Conservation (phyloP, 92 coral and sea anemone genomes). For the Diadumene lineata region DNA sequence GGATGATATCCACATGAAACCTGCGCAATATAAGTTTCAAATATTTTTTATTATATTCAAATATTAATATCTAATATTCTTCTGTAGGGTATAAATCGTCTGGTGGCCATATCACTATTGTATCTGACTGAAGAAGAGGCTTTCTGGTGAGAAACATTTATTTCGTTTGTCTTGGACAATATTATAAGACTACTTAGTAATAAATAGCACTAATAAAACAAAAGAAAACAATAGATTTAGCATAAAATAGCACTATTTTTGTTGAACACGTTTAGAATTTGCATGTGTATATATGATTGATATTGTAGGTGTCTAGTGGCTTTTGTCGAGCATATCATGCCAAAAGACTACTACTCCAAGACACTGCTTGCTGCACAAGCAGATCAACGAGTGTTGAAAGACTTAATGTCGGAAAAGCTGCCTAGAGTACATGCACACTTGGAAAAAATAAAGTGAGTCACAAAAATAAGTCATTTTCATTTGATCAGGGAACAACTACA, state of each 20-base stretch:
- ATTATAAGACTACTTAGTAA: too few relatives aligned
- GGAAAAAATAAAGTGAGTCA: conserved; percentile 70
- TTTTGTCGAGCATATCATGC: conserved; percentile 86
- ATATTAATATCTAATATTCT: too few relatives aligned
- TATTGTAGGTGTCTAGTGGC: conserved; percentile 87
- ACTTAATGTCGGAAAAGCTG: conserved; percentile 78
- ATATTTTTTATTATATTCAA: too few relatives aligned
- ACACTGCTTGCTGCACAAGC: conserved; percentile 94
- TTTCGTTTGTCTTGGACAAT: too few relatives aligned
- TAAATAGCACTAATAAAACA: too few relatives aligned
- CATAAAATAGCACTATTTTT: too few relatives aligned
- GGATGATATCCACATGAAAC: too few relatives aligned
- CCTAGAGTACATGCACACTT: conserved; percentile 85
- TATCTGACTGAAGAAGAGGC: conserved; percentile 90
- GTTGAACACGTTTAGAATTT: neutral
- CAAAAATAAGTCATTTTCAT: neutral
- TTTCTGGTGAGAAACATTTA: conserved; percentile 87
- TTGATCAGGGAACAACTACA: neutral
- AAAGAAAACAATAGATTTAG: too few relatives aligned
- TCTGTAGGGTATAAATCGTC: conserved; percentile 88
- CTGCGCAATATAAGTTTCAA: too few relatives aligned
- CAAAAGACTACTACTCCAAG: conserved; percentile 83
- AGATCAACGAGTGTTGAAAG: conserved; percentile 91
- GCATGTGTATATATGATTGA: neutral
- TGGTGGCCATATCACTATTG: conserved; percentile 91